Evolutionary conservation across 2,113 vertebrate genomes (phyloP), one percentile per base, ranked within the genome.

Genomic region (Clarias magur): DNA sequence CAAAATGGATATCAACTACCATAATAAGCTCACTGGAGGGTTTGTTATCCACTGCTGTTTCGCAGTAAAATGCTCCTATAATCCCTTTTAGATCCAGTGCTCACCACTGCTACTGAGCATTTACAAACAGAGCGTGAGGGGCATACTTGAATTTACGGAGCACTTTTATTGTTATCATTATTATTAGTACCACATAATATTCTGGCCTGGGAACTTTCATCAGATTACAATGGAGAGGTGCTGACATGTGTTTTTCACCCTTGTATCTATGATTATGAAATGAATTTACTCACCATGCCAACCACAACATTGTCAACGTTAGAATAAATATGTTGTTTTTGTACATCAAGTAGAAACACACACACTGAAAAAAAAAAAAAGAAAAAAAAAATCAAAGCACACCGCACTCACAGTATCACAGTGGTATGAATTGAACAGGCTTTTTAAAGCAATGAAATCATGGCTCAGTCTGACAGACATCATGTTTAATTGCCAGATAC

Each of bases 1-100:
- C 80, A 62, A 87, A 87, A 65, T 72, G 60, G 80, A 83, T 83
- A 87, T 83, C 86, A 87, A 83, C 80, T 34, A 56, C n/a, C 27
- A 34, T 87, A 87, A 87, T 75, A 75, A 76, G 86, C 80, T 82
- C 86, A 87, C 80, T 83, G 59, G 86, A 87, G 86, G 59, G 86
- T 82, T 82, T 87, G 80, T 87, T 87, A 87, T 75, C 68, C 42
- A 16, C 42, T 38, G 80, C 80, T 76, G 13, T 62, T 60, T 87
- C 76, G 48, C 60, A 67, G 75, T 80, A 86, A 70, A 83, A 75
- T 73, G 78, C 34, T 60, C 23, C 63, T 53, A 34, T 87, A 87
- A 83, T 87, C 68, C 68, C 53, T 82, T 82, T 82, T 63, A 30
- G 68, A 63, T 65, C 42, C 67, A 6, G 54, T 23, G 56, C 78